Conservation (phyloP, 2,113 vertebrate species). For the Dascyllus trimaculatus region DNA sequence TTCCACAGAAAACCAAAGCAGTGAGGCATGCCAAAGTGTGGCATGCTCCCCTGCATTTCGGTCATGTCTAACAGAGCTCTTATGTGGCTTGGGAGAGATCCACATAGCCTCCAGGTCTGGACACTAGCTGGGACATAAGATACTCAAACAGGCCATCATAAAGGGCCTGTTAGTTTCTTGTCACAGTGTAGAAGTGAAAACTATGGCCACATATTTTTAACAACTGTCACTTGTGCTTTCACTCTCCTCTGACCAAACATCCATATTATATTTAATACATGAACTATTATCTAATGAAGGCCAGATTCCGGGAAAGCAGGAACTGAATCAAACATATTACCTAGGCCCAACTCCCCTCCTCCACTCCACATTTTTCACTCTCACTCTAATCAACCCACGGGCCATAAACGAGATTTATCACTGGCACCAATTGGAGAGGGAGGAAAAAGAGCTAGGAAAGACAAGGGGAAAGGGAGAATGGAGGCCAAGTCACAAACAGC, state of each 20-base stretch:
- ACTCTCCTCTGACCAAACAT: conserved; percentile 32
- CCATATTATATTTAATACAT: conserved; percentile 71
- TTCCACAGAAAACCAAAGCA: conserved; percentile 45
- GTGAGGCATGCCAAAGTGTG: conserved; percentile 21
- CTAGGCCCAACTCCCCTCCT: conserved; percentile 61
- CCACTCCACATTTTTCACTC: conserved; percentile 76
- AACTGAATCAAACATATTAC: conserved; percentile 75
- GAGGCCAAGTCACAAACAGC: conserved; percentile 55
- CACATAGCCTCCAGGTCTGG: conserved; percentile 50
- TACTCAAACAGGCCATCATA: conserved; percentile 33
- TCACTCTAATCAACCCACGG: conserved; percentile 77
- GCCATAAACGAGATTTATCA: conserved; percentile 84
- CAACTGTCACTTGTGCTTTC: conserved; percentile 45
- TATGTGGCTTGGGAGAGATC: conserved; percentile 45
- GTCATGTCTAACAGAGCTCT: conserved; percentile 38
- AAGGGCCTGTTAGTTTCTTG: conserved; percentile 37
- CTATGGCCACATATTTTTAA: conserved; percentile 20
- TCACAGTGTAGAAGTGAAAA: conserved; percentile 26
- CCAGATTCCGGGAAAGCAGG: conserved; percentile 74
- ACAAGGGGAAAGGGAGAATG: conserved; percentile 44
- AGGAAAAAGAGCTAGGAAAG: conserved; percentile 34
- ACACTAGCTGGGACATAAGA: conserved; percentile 29
- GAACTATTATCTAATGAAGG: conserved; percentile 76
- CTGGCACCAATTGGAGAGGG: conserved; percentile 62
- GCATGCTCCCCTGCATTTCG: conserved; percentile 47